Base-by-base conservation (phyloP, 2,797 vertebrate genomes). In the Melanotaenia trifasciata region DNA sequence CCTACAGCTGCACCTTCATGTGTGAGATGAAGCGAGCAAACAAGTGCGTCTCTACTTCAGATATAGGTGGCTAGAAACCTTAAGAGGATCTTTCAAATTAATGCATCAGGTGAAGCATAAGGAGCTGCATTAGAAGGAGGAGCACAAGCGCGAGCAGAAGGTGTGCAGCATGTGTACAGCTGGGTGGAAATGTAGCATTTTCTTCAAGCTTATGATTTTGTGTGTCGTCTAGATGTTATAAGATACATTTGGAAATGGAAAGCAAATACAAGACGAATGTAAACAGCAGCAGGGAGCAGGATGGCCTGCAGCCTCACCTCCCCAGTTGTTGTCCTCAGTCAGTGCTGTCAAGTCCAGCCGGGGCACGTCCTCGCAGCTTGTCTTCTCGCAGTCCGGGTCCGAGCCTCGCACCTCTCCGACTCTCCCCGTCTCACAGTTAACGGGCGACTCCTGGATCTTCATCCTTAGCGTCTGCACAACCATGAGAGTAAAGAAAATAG, bases 361-460 rank as follows among this genome's bases (percentile, higher is more conserved):
- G 56, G 98, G 96, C 50, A 96, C 94, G 70, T 96, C 97, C 80
- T 96, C 96, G 43, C 94, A 95, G 74, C 91, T 90, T 11, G 84
- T 70, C 59, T 94, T 95, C 43, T 90, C 53, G 74, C 86, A 64
- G 89, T 96, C 86, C 79, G 94, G 82, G 70, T 96, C 93, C 50
- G 94, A 84, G 90, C 93, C 76, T 86, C 87, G 84, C 90, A 95
- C 86, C 35, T 90, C 88, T 56, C 81, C 67, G 56, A 78, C 80
- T 83, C 90, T 88, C 63, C 89, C 91, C 83, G 87, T 77, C 87
- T 97, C 97, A 83, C 95, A 94, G 67, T 90, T 69, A 76, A 91
- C 92, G 60, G 95, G 91, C 82, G 94, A 94, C 89, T 99, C 98
- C 94, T 97, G 97, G 87, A 99, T 99, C 95, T 98, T 99, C 98